Evolutionary conservation across 2,113 vertebrate species (phyloP), one percentile per base, ranked within the genome.

Genomic region (Sardina pilchardus): DNA sequence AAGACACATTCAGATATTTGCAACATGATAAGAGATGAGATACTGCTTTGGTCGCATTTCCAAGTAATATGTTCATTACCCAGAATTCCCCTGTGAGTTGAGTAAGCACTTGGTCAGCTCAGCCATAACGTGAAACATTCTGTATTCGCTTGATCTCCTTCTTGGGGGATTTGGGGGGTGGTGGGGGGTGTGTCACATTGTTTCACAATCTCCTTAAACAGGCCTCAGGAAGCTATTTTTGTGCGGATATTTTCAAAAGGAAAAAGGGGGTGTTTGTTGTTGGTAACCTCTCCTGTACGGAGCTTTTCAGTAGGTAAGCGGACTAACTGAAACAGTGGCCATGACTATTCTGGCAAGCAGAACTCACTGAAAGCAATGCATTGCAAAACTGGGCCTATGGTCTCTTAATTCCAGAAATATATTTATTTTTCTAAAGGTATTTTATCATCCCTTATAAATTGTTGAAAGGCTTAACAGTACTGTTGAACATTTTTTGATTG

Each of bases 361-460:
- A 83, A 83, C 45, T 4, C 83, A 82, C 63, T 82, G 81, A 82
- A 88, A 56, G 81, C 81, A 56, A 85, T 88, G 84, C 78, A 82
- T 84, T 84, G 43, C 84, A 82, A 59, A 63, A 84, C 82, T 47
- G 82, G 81, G 84, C 84, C 87, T 87, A 86, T 86, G 86, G 85
- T 87, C 85, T 87, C 82, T 88, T 81, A 83, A 59, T 86, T 87
- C 86, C 86, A 87, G 84, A 90, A 85, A 88, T 81, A 63, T 59
- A 89, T 84, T 86, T 87, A 88, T 90, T 90, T 86, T 91, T 90
- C 85, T 90, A 88, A 89, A 84, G 81, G 86, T n/a, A 48, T 85
- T 84, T 36, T 71, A 34, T 85, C 81, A 43, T 59, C 26, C 71
- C 39, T 81, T 84, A 78, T 47, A 44, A 47, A 47, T 81, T 36